Base-by-base conservation (phyloP, 1,140 invertebrate species). In the Pogonus chalceus region DNA sequence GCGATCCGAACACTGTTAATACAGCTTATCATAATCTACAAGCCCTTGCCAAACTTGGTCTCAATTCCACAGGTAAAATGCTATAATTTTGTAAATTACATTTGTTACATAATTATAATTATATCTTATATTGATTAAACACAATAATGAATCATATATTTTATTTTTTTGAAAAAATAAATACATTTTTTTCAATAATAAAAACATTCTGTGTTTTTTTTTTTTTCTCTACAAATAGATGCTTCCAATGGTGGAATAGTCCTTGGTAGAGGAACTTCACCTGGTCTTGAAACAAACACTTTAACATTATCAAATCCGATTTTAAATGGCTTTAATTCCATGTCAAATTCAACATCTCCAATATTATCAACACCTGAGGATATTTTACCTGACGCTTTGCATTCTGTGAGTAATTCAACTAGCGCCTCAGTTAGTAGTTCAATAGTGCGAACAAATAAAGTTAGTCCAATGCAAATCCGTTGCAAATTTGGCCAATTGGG, bases 401-500 rank as follows among this genome's bases (percentile, higher is more conserved):
- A 43, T 3, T 9, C 18, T 9, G 37, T 9, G 37, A 4, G 7
- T 3, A 67, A 69, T 18, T 67, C 68, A n/a, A 69, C 70, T 75
- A 47, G 66, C 71, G 4, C 68, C 67, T 0, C 67, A 70, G 0
- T 66, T 70, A 1, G 70, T 64, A 56, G 24, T 22, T 2, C 73
- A 68, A 16, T 69, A 70, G 20, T 80, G 0, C 80, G 85, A 26
- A 77, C 81, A 1, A 80, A 77, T 21, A 87, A 89, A 67, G 78
- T 85, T 10, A 84, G 84, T 2, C 81, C 86, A 1, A 90, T 92
- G 87, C 85, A 90, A 66, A 88, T 86, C 63, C 82, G 91, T 46
- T 89, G 84, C 69, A 96, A 96, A 73, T 97, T 96, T 77, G 92
- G 94, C 35, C 88, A 91, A 58, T 74, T 96, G 47, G 94, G 94